Percentiles rank a stretch among this genome's conserved stretches.
phyloP scores from a whole-genome alignment of 2,113 vertebrate species.

The Rhagologus leucostigma region DNA sequence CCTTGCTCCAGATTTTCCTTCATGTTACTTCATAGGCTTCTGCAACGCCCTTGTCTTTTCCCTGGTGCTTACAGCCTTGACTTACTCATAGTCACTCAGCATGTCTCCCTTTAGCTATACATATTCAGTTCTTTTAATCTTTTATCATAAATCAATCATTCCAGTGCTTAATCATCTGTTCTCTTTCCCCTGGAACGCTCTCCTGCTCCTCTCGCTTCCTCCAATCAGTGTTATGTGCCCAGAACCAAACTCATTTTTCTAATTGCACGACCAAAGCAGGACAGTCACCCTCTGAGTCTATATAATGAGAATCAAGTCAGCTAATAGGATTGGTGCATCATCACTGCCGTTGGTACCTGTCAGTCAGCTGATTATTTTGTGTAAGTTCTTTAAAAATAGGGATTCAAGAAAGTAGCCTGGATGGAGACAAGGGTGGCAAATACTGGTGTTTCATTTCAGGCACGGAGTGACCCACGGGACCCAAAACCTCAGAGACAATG shows the following conservation, averaged over 20 bases:
- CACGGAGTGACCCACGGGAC: neutral
- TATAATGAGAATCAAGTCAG: neutral
- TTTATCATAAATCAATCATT: conserved; percentile 65
- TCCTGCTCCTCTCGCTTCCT: neutral
- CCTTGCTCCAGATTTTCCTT: neutral
- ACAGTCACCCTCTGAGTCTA: neutral
- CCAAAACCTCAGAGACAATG: neutral
- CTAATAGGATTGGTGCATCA: neutral
- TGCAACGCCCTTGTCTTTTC: neutral
- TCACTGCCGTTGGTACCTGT: neutral
- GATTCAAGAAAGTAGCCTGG: neutral
- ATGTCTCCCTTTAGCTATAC: conserved; percentile 68
- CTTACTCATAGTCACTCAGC: conserved; percentile 20
- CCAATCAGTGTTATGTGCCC: neutral
- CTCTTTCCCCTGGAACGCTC: neutral
- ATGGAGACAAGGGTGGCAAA: neutral
- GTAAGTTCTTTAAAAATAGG: neutral
- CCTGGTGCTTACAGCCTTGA: neutral
- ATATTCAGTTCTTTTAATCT: conserved; percentile 59
- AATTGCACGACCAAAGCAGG: neutral
- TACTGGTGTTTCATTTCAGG: neutral
- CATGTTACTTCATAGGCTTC: neutral
- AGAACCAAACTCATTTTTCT: neutral
- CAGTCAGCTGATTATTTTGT: neutral
- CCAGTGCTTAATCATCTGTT: conserved; percentile 9